Evolutionary conservation across 2,113 vertebrate species (phyloP), one percentile per base, ranked within the genome.

Genomic region (Anser cygnoides): DNA sequence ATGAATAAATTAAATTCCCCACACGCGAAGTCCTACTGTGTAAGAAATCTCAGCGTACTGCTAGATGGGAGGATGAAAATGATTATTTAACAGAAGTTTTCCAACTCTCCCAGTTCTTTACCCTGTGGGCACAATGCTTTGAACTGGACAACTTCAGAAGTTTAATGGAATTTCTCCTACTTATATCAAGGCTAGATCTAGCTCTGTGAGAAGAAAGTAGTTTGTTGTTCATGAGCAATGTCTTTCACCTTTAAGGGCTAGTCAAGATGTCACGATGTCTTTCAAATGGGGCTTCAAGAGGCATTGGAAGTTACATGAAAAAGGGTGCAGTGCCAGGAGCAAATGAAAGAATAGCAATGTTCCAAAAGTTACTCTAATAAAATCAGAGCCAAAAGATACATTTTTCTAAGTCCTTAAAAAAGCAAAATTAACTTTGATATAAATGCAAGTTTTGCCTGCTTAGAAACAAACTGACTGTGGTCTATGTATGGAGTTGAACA

Each of bases 121-220:
- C 86, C 90, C 92, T 93, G 58, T 87, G 71, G 93, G 87, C 87
- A 73, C 63, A 93, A 43, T 63, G 74, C 86, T 95, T 96, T 96
- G 80, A 96, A 92, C 62, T 91, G 96, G 89, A 96, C 84, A 93
- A 76, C 91, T 95, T 95, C 71, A 93, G 89, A 96, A 92, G 70
- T 66, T 66, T 41, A 50, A 91, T 66, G 66, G 62, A 84, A 84
- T 93, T 89, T 92, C 54, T 96, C 43, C 58, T 79, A 68, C 73
- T 93, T 93, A 73, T 74, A 82, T 54, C 89, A 76, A 62, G 41
- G 37, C 58, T 84, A 84, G 89, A 87, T 84, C 83, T 76, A 81
- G 39, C 44, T 82, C 90, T 92, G 50, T 49, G 75, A 89, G 13
- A 82, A 63, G 62, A 84, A 95, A 94, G 62, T 22, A 87, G 58